These are phyloP conservation scores for Camelus dromedarius DNA, from an alignment of 2,113 vertebrate genomes.

Conservation along the genomic window DNA sequence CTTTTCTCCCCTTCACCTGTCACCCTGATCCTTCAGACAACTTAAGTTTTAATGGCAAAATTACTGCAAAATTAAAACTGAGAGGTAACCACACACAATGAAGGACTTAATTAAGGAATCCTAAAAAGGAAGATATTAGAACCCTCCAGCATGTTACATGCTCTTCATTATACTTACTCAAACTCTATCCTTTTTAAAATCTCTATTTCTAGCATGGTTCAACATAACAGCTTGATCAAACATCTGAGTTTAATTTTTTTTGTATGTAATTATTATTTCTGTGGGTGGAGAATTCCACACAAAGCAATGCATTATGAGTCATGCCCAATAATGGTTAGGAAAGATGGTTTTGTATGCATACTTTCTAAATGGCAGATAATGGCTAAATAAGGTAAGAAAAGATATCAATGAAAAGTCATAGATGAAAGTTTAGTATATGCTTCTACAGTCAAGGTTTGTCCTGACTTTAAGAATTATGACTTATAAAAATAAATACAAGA, in stretches of 20 bases:
- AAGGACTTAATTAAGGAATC: neutral
- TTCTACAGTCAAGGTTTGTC: conserved; percentile 18
- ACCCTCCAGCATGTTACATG: neutral
- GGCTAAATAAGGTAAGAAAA: conserved; percentile 1
- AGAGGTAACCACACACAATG: neutral
- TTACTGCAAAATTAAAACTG: conserved; percentile 22
- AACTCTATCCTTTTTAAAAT: neutral
- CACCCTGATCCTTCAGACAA: neutral
- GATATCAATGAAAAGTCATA: neutral
- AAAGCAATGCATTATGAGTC: conserved; percentile 5
- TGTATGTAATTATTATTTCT: neutral
- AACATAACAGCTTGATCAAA: neutral
- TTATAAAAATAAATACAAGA: conserved; percentile 10
- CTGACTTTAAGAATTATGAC: conserved; percentile 40
- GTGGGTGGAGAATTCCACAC: neutral
- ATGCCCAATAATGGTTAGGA: neutral
- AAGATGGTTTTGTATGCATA: neutral
- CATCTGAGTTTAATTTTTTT: conserved; percentile 46
- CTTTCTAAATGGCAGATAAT: conserved; percentile 34
- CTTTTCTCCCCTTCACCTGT: neutral
- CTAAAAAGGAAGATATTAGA: neutral
- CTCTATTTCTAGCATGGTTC: conserved; percentile 36
- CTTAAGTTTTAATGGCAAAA: neutral
- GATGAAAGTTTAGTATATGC: neutral
- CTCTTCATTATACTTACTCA: neutral